Conservation (phyloP, 2,888 invertebrate genomes). For the Melikaiella ostensackeni region DNA sequence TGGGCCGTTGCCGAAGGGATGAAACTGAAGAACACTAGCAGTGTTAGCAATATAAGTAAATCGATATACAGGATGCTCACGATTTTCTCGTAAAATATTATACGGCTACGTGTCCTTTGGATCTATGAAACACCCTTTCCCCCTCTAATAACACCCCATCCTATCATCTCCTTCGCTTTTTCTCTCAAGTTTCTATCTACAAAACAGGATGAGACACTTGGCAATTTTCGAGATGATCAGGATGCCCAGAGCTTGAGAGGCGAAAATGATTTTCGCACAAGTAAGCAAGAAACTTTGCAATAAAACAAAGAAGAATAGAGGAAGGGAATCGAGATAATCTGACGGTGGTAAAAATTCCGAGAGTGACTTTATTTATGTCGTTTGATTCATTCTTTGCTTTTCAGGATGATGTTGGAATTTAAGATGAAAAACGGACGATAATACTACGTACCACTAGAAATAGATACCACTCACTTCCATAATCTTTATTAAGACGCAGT, state of each 20-base stretch:
- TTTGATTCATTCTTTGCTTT: neutral
- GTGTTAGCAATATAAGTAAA: slow-evolving; percentile 57
- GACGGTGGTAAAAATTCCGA: neutral
- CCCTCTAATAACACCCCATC: neutral
- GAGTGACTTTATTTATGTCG: neutral
- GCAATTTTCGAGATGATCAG: slow-evolving; percentile 5
- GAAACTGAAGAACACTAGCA: slow-evolving; percentile 36
- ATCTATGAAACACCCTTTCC: neutral
- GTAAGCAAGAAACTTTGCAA: slow-evolving; percentile 18
- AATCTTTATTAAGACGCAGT: too few species aligned
- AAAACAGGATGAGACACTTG: neutral
- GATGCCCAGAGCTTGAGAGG: neutral
- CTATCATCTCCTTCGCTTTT: neutral
- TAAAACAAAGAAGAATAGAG: neutral
- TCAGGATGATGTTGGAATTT: too few species aligned
- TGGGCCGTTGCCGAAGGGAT: slow-evolving; percentile 39
- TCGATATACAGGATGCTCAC: slow-evolving; percentile 70
- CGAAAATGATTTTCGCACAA: neutral
- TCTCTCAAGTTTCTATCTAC: slow-evolving; percentile 1
- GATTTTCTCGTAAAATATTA: slow-evolving; percentile 70
- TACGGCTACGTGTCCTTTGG: slow-evolving; percentile 56
- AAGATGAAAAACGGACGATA: too few species aligned
- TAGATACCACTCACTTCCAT: too few species aligned
- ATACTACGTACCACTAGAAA: too few species aligned
- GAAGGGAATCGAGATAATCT: neutral